Evolutionary conservation across 2,888 invertebrate species (phyloP).

Genomic region (Blera fallax): DNA sequence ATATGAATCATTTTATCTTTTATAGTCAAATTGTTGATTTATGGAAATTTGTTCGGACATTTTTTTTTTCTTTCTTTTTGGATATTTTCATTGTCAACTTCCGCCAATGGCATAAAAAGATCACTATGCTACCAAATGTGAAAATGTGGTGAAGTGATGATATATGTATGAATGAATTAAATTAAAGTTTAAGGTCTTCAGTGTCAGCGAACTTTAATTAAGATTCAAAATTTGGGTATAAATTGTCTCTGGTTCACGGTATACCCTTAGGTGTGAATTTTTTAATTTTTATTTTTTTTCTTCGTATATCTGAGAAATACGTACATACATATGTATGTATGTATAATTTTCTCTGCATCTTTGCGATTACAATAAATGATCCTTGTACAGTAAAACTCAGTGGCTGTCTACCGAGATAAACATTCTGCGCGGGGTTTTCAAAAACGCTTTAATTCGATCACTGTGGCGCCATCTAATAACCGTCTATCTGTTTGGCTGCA

Average conservation of each 20-base stretch:
- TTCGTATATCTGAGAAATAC: neutral
- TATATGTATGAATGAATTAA: constrained; percentile 17
- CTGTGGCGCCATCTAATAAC: too few species aligned
- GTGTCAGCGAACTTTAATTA: constrained; percentile 61
- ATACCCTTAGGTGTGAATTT: too few species aligned
- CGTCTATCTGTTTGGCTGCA: too few species aligned
- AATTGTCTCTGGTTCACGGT: neutral
- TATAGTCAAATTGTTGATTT: neutral
- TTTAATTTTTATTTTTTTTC: neutral
- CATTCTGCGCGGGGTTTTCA: too few species aligned
- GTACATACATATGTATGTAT: too few species aligned
- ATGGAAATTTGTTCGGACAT: constrained; percentile 3
- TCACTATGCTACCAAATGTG: neutral
- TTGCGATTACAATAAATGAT: too few species aligned
- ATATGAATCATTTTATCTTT: neutral
- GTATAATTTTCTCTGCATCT: too few species aligned
- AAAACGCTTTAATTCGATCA: too few species aligned
- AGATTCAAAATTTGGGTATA: neutral
- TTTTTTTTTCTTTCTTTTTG: neutral
- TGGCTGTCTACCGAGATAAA: too few species aligned
- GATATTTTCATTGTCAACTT: constrained; percentile 42
- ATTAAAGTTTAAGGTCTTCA: constrained; percentile 56
- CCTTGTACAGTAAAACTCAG: too few species aligned
- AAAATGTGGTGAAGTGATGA: neutral
- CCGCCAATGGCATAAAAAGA: neutral